phyloP scores from a whole-genome alignment of 2,888 invertebrate genomes.

The Lasioglossum leucozonium region DNA sequence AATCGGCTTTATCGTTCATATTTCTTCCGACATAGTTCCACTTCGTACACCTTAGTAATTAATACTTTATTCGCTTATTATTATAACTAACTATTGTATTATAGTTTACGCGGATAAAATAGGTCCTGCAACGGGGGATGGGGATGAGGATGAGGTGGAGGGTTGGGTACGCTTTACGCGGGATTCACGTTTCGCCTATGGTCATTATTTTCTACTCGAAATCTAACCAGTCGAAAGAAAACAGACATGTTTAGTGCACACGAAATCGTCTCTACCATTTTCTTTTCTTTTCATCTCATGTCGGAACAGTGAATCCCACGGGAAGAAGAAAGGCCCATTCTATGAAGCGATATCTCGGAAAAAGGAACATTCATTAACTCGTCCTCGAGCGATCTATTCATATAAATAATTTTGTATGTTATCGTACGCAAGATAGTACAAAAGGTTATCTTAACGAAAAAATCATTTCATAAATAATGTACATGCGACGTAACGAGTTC shows the following conservation, averaged over 20 bases:
- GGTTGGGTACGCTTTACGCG: conserved; percentile 34
- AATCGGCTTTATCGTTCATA: conserved; percentile 32
- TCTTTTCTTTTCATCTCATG: conserved; percentile 44
- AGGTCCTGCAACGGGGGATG: conserved; percentile 54
- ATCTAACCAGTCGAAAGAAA: conserved; percentile 7
- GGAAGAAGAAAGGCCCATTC: conserved; percentile 70
- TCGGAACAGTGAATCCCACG: conserved; percentile 74
- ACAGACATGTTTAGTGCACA: conserved; percentile 16
- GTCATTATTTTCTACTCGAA: neutral
- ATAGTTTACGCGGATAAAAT: conserved; percentile 76
- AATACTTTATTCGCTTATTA: conserved; percentile 76
- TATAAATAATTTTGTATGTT: conserved; percentile 69
- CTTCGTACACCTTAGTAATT: conserved; percentile 62
- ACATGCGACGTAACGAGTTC: conserved; percentile 20
- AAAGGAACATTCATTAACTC: conserved; percentile 74
- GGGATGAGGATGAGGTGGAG: neutral
- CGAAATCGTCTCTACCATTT: neutral
- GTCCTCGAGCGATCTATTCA: conserved; percentile 69
- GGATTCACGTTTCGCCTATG: conserved; percentile 50
- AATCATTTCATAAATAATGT: conserved; percentile 39
- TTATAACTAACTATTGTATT: conserved; percentile 77
- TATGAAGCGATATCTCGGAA: conserved; percentile 76
- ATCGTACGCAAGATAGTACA: conserved; percentile 40
- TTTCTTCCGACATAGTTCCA: conserved; percentile 57
- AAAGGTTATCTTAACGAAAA: conserved; percentile 61